A percentile compares a stretch with the other conserved stretches of the same genome.
phyloP scores from a whole-genome alignment of 2,113 vertebrate genomes.

The Centropus bengalensis region DNA sequence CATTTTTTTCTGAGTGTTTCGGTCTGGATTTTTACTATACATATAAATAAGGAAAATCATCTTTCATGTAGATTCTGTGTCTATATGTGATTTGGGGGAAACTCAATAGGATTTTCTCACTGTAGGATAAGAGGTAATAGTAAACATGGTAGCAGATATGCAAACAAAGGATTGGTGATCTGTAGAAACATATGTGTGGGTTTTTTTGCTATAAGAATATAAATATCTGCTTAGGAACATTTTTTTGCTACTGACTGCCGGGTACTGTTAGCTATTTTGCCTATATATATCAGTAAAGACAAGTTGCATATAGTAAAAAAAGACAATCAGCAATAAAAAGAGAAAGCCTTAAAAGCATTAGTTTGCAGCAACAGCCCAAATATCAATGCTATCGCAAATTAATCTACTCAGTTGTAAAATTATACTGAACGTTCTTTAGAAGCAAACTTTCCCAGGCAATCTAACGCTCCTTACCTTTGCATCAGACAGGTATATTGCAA shows the following conservation, averaged over 20 bases:
- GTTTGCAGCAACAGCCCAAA: constrained; percentile 7
- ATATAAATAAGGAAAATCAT: neutral
- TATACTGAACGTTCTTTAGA: neutral
- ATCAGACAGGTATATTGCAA: neutral
- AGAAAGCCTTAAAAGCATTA: neutral
- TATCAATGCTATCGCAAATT: constrained; percentile 10
- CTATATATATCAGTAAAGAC: neutral
- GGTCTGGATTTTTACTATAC: neutral
- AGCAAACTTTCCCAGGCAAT: neutral
- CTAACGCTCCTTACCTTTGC: neutral
- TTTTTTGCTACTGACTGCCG: constrained; percentile 3
- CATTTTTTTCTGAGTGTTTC: neutral
- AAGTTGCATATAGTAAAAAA: constrained; percentile 8
- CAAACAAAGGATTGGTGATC: neutral
- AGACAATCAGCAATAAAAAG: constrained; percentile 46
- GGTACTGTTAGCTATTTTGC: constrained; percentile 1
- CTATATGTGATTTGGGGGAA: neutral
- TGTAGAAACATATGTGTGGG: neutral
- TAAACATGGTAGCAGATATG: neutral
- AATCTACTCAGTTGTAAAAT: constrained; percentile 30
- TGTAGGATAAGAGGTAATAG: neutral
- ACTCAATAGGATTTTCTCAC: neutral
- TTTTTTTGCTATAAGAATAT: neutral
- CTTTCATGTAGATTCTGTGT: neutral
- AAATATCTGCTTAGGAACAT: constrained; percentile 42